phyloP scores from a whole-genome alignment of 2,113 vertebrate species.

The Haemorhous mexicanus region DNA sequence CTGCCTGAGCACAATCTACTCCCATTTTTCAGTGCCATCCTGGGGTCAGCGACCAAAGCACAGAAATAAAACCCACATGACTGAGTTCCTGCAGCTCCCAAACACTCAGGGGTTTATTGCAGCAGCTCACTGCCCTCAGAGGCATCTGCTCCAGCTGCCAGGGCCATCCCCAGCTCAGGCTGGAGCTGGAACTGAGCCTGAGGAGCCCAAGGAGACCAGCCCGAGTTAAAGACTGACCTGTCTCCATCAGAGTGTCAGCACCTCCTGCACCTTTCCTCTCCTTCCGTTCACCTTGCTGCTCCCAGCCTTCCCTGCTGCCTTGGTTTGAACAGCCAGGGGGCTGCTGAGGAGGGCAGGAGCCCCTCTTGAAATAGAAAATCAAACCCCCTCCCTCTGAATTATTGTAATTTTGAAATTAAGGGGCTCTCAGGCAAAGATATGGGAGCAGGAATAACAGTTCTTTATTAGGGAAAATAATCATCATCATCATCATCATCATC shows the following conservation, averaged over 20 bases:
- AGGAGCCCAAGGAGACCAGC: neutral
- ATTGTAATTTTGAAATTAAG: neutral
- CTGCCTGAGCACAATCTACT: neutral
- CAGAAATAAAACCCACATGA: neutral
- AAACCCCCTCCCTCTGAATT: neutral
- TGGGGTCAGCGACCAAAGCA: neutral
- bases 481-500: too few relatives aligned
- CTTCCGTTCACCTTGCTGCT: neutral
- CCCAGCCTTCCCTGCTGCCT: neutral
- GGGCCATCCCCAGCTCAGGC: neutral
- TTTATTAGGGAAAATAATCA: neutral
- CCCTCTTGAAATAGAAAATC: neutral
- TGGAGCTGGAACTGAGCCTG: neutral
- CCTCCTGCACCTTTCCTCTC: neutral
- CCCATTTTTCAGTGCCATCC: neutral
- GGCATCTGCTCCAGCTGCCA: neutral
- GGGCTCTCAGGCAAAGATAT: neutral
- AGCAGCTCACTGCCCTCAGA: constrained; percentile 10
- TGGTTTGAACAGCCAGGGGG: neutral
- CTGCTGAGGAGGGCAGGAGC: neutral
- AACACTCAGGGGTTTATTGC: constrained; percentile 25
- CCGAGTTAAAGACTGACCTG: neutral
- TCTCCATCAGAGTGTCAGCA: neutral
- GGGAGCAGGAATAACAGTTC: neutral
- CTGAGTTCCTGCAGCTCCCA: constrained; percentile 7